A percentile compares a stretch with the other conserved stretches of the same genome.
These are phyloP conservation scores for Atherinomorus stipes DNA, from an alignment of 2,113 vertebrate genomes.

Conservation along the genomic window DNA sequence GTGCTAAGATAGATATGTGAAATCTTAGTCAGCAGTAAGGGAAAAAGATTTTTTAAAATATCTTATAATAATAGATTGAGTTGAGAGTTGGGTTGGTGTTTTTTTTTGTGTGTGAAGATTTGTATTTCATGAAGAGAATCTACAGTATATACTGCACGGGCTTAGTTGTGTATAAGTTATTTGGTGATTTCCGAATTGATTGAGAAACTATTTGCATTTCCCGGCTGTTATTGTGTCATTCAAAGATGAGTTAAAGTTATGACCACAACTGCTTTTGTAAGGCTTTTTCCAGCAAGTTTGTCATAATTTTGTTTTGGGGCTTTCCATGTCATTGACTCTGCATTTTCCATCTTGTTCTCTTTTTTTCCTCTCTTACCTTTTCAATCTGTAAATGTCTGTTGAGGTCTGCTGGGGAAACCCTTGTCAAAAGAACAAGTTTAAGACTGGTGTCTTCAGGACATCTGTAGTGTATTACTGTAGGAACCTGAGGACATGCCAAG, in stretches of 20 bases:
- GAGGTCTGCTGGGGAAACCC: conserved; percentile 22
- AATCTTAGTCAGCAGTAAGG: no score
- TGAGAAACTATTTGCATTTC: background rate
- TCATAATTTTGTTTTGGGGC: conserved; percentile 31
- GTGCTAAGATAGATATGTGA: background rate
- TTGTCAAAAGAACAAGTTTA: conserved; percentile 10
- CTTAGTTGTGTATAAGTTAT: no score
- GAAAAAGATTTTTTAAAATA: no score
- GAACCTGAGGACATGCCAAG: background rate
- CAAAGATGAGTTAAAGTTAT: background rate
- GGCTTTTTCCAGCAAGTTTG: conserved; percentile 29
- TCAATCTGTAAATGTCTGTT: conserved; percentile 20
- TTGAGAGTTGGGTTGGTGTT: no score
- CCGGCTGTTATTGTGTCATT: background rate
- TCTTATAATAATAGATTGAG: no score
- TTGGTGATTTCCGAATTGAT: no score
- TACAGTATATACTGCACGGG: no score
- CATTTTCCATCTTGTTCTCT: conserved; percentile 59
- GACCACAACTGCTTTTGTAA: background rate
- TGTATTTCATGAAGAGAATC: no score
- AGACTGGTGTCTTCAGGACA: conserved; percentile 6
- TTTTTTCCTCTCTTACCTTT: conserved; percentile 42
- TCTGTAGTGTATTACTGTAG: conserved; percentile 28
- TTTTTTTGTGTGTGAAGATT: no score
- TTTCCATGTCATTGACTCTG: conserved; percentile 56